phyloP scores from a whole-genome alignment of 2,113 vertebrate species.

The Xenus cinereus region DNA sequence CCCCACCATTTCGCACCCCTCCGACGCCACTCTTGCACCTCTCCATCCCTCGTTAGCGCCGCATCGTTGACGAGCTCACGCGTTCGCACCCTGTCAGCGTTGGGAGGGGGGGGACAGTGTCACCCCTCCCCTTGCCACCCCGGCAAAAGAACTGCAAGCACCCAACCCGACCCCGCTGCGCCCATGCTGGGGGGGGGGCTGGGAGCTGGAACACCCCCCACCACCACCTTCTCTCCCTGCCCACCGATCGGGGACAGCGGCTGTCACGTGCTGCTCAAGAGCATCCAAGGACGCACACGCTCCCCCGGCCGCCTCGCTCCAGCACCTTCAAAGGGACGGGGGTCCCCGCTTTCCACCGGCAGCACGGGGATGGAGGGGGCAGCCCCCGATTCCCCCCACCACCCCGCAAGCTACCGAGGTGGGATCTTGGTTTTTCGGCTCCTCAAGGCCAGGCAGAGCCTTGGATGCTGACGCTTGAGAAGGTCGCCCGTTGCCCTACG shows the following conservation, averaged over 20 bases:
- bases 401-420: background rate
- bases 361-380: background rate
- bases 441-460: background rate
- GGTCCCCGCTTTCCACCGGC: background rate
- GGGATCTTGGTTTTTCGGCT: background rate
- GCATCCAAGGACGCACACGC: slow-evolving; percentile 43
- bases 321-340: background rate
- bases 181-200: background rate
- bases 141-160: background rate
- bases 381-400: background rate
- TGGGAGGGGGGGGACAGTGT: background rate
- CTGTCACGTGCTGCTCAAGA: slow-evolving; percentile 42
- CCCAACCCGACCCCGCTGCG: background rate
- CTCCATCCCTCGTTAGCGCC: slow-evolving; percentile 1
- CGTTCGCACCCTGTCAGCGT: slow-evolving; percentile 11
- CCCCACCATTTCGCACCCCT: background rate
- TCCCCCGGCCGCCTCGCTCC: background rate
- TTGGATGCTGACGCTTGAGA: background rate
- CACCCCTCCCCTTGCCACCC: background rate
- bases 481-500: background rate
- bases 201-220: too few species aligned
- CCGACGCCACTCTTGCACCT: slow-evolving; percentile 24
- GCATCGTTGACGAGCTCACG: slow-evolving; percentile 14
- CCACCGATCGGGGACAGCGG: background rate
- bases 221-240: too few species aligned